These are phyloP conservation scores for Thera britannica DNA, from an alignment of 2,888 invertebrate genomes.

Conservation along the genomic window DNA sequence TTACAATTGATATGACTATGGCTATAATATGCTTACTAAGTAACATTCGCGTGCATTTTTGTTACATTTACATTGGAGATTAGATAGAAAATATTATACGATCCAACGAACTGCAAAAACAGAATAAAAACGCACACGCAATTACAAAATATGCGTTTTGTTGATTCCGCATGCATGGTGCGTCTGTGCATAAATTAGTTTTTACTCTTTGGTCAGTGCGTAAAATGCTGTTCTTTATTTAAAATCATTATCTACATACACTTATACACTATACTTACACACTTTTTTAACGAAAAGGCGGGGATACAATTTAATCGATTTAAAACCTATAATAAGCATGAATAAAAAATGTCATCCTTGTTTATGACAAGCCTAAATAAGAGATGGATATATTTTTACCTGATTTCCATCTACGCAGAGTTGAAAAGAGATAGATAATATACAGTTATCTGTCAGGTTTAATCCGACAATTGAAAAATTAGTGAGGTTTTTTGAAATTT, in stretches of 20 bases:
- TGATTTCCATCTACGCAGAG: too few species aligned
- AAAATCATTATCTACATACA: background rate
- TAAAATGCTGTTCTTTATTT: background rate
- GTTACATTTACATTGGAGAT: slow-evolving; percentile 56
- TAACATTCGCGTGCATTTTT: background rate
- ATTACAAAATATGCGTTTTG: slow-evolving; percentile 28
- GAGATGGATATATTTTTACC: too few species aligned
- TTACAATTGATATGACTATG: slow-evolving; percentile 10
- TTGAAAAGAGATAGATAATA: too few species aligned
- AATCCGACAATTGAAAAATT: too few species aligned
- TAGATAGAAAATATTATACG: slow-evolving; percentile 56
- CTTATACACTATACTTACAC: too few species aligned
- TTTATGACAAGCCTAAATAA: too few species aligned
- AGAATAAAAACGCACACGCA: slow-evolving; percentile 24
- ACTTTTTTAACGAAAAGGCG: too few species aligned
- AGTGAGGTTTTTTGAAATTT: too few species aligned
- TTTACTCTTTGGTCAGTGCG: slow-evolving; percentile 15
- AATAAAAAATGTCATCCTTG: too few species aligned
- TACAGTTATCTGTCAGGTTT: too few species aligned
- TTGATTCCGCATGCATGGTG: slow-evolving; percentile 34
- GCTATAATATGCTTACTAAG: background rate
- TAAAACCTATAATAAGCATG: too few species aligned
- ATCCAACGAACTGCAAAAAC: slow-evolving; percentile 38
- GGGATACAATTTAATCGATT: too few species aligned
- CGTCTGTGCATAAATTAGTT: slow-evolving; percentile 26